phyloP scores from a whole-genome alignment of 2,797 vertebrate species.

The Microcaecilia unicolor region DNA sequence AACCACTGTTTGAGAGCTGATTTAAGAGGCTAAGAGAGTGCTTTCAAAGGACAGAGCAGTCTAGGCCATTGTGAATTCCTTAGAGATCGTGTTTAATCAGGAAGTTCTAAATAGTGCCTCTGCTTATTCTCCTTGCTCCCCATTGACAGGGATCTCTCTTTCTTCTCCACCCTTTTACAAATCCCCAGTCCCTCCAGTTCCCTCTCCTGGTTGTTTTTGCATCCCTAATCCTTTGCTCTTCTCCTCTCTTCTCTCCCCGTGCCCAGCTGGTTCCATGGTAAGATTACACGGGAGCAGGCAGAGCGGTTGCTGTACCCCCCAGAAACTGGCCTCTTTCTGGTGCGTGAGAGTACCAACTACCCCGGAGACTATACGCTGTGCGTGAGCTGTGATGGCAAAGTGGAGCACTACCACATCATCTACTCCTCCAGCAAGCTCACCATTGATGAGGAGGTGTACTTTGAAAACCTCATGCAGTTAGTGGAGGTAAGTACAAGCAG shows the following conservation, averaged over 20 bases:
- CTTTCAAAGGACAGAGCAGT: no score
- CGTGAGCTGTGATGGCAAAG: slow-evolving; percentile 90
- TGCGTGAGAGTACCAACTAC: slow-evolving; percentile 96
- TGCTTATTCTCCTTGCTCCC: no score
- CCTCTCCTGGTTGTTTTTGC: no score
- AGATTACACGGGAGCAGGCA: slow-evolving; percentile 87
- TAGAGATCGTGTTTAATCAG: no score
- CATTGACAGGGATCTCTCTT: no score
- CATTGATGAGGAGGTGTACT: slow-evolving; percentile 88
- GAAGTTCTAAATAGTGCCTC: no score
- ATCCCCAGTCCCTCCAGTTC: no score
- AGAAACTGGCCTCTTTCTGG: slow-evolving; percentile 84
- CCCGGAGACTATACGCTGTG: slow-evolving; percentile 96
- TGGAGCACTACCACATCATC: slow-evolving; percentile 96
- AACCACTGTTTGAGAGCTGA: no score
- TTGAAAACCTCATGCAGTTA: slow-evolving; percentile 96
- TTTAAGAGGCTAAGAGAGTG: no score
- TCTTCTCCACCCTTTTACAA: no score
- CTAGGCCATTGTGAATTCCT: no score
- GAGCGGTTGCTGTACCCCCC: slow-evolving; percentile 79
- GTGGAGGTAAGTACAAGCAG: slow-evolving; percentile 80
- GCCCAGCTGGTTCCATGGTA: slow-evolving; percentile 93
- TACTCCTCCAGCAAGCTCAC: slow-evolving; percentile 85
- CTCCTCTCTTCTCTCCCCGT: accelerated
- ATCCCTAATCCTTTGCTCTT: background rate